Percentiles rank a stretch among this genome's conserved stretches.
Conservation (phyloP, 2,113 vertebrate species). For the Quiscalus mexicanus region DNA sequence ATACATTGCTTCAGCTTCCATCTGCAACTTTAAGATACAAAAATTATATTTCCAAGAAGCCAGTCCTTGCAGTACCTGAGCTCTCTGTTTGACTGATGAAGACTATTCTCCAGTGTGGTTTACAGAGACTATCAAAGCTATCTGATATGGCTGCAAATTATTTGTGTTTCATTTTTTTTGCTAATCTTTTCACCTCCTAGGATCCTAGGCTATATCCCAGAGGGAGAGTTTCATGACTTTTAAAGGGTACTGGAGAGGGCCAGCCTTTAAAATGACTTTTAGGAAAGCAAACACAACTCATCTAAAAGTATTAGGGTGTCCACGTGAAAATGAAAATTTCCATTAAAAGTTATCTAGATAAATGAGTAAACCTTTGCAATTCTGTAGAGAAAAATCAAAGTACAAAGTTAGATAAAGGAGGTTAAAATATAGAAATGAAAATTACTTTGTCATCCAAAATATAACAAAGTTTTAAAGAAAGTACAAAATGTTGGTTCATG, state of each 20-base stretch:
- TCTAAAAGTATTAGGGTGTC: conserved; percentile 25
- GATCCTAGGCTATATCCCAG: not conserved
- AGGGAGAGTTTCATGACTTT: not conserved
- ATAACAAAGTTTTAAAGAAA: conserved; percentile 72
- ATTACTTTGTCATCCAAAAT: conserved; percentile 70
- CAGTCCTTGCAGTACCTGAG: not conserved
- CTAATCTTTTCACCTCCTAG: not conserved
- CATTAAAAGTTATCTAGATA: conserved; percentile 61
- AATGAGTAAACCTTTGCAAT: conserved; percentile 12
- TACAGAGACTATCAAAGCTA: not conserved
- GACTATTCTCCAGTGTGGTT: not conserved
- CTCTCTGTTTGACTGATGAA: not conserved
- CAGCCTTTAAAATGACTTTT: not conserved
- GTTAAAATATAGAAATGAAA: conserved; percentile 63
- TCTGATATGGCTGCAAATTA: not conserved
- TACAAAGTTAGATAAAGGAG: conserved; percentile 47
- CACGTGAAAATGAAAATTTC: conserved; percentile 55
- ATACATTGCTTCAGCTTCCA: not conserved
- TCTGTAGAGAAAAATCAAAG: conserved; percentile 52
- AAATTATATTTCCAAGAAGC: not conserved
- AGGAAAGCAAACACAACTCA: conserved; percentile 34
- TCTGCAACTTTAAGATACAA: not conserved
- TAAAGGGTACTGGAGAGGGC: not conserved
- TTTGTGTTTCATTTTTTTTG: not conserved
- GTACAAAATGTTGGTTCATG: conserved; percentile 18